phyloP scores from a whole-genome alignment of 2,113 vertebrate genomes.

The Nothobranchius kuhntae region DNA sequence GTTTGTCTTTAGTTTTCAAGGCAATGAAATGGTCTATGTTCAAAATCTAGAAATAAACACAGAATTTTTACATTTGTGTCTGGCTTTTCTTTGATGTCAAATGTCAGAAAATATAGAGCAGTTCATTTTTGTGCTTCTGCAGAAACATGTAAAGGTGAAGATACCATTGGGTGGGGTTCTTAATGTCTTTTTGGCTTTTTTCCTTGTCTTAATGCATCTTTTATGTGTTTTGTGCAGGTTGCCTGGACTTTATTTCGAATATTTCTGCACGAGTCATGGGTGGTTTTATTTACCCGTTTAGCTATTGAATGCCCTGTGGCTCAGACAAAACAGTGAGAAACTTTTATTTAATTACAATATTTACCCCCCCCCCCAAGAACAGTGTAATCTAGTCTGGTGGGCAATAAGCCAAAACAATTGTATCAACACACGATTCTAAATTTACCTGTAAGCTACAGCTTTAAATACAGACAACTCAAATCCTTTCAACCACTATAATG shows the following conservation, averaged over 20 bases:
- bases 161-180: too few relatives aligned
- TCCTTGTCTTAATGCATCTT: too few relatives aligned
- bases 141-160: too few relatives aligned
- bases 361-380: too few relatives aligned
- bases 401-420: not conserved
- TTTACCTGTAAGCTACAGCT: not conserved
- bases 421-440: not conserved
- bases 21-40: constrained; percentile 71
- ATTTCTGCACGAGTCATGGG: too few relatives aligned
- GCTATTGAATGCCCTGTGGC: constrained; percentile 4
- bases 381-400: not conserved
- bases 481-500: not conserved
- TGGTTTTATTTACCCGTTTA: too few relatives aligned
- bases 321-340: constrained; percentile 1
- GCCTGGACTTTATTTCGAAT: too few relatives aligned
- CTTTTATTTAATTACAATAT: too few relatives aligned
- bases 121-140: not conserved
- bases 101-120: not conserved
- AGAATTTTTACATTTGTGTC: constrained; percentile 71
- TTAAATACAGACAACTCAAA: not conserved
- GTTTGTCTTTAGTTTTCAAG: constrained; percentile 69
- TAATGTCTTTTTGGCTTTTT: too few relatives aligned
- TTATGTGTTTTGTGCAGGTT: too few relatives aligned
- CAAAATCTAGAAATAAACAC: constrained; percentile 73
- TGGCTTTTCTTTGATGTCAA: constrained; percentile 25